These are phyloP conservation scores for Conger conger DNA, from an alignment of 2,113 vertebrate genomes.

Conservation along the genomic window DNA sequence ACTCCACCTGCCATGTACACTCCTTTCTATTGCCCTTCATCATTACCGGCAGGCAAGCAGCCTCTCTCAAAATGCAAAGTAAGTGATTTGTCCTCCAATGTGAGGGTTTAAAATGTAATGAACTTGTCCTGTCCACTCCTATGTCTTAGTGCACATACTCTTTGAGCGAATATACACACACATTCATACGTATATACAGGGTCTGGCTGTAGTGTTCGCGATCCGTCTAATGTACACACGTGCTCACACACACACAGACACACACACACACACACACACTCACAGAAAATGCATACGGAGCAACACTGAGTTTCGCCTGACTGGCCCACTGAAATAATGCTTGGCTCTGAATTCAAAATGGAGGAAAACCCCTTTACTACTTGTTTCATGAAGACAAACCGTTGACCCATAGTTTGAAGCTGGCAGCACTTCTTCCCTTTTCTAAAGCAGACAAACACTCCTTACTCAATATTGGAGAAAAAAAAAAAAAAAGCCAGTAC, in stretches of 20 bases:
- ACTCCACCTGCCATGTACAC: too few species aligned
- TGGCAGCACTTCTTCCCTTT: neutral
- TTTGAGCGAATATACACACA: neutral
- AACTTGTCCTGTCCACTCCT: neutral
- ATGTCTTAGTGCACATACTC: neutral
- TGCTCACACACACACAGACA: neutral
- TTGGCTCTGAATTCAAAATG: too few species aligned
- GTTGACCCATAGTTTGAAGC: neutral
- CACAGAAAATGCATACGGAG: too few species aligned
- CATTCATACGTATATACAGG: neutral
- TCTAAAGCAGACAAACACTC: too few species aligned
- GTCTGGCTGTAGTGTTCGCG: neutral
- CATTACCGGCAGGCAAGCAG: neutral
- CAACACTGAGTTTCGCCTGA: too few species aligned
- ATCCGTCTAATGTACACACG: neutral
- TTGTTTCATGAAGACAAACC: neutral
- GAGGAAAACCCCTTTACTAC: too few species aligned
- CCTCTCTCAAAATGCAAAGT: neutral
- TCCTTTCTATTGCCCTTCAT: neutral
- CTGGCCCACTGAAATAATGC: too few species aligned
- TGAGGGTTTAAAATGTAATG: neutral
- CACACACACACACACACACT: constrained; percentile 32
- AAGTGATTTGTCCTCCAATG: constrained; percentile 6
- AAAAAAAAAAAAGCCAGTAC: too few species aligned
- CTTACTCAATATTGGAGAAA: too few species aligned